These are phyloP conservation scores for Neodontobutis hainanensis DNA, from an alignment of 2,113 vertebrate species.

Conservation along the genomic window DNA sequence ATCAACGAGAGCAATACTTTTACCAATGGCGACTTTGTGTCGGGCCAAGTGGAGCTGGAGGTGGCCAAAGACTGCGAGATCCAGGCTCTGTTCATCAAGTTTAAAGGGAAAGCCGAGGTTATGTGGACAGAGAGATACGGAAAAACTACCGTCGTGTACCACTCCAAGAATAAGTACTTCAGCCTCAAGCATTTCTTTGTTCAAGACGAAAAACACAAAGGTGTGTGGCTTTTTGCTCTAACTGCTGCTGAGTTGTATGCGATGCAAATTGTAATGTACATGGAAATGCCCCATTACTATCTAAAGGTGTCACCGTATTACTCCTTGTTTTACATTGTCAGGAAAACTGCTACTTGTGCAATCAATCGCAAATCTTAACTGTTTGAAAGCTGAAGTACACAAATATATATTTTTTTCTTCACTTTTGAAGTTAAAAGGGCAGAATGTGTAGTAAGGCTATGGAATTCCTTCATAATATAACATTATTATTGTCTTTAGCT, in stretches of 20 bases:
- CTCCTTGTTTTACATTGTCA: too few relatives aligned
- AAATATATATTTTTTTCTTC: too few relatives aligned
- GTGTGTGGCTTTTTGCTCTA: slow-evolving; percentile 32
- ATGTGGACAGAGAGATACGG: slow-evolving; percentile 62
- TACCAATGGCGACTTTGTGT: slow-evolving; percentile 58
- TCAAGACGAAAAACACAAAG: background rate
- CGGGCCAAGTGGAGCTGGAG: slow-evolving; percentile 65
- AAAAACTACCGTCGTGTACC: slow-evolving; percentile 26
- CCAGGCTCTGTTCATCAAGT: slow-evolving; percentile 54
- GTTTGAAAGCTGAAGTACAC: too few relatives aligned
- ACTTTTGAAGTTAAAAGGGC: too few relatives aligned
- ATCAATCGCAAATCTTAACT: too few relatives aligned
- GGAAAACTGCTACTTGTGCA: too few relatives aligned
- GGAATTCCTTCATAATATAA: too few relatives aligned
- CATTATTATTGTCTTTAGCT: background rate
- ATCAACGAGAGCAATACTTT: slow-evolving; percentile 59
- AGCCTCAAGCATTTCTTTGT: slow-evolving; percentile 64
- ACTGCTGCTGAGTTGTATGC: too few relatives aligned
- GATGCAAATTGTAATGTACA: too few relatives aligned
- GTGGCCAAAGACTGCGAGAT: slow-evolving; percentile 62
- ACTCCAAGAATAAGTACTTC: slow-evolving; percentile 75
- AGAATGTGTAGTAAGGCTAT: too few relatives aligned
- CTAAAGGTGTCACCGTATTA: too few relatives aligned
- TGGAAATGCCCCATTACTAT: too few relatives aligned
- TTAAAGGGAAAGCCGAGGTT: slow-evolving; percentile 73